Percentiles rank a stretch among this genome's conserved stretches.
Conservation (phyloP, 2,888 invertebrate species). For the Microplitis manilae region DNA sequence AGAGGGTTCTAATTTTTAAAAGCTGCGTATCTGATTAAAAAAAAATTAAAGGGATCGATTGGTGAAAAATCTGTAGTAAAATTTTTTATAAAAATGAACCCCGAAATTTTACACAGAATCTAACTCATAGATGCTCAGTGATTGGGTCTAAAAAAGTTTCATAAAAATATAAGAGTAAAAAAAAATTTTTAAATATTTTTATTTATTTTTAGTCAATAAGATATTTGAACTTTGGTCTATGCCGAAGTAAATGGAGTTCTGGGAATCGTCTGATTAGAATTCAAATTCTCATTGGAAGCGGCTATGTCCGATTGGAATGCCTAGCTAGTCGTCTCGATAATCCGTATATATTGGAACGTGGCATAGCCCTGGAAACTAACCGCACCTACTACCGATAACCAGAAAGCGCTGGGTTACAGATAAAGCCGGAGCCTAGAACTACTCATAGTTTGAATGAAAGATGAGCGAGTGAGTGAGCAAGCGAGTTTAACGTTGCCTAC, state of each 20-base stretch:
- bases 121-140: too few relatives aligned
- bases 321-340: slow-evolving; percentile 52
- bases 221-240: neutral
- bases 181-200: neutral
- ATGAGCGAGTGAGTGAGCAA: neutral
- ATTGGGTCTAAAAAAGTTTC: too few relatives aligned
- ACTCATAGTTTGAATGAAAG: neutral
- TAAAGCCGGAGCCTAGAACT: neutral
- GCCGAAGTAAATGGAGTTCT: slow-evolving; percentile 46
- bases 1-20: too few relatives aligned
- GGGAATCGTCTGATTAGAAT: slow-evolving; percentile 62
- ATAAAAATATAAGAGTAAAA: neutral
- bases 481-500: neutral
- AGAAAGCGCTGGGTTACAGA: neutral
- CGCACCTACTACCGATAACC: slow-evolving; percentile 9
- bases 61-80: too few relatives aligned
- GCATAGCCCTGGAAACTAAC: slow-evolving; percentile 24
- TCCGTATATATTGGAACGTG: slow-evolving; percentile 46
- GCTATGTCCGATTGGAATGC: slow-evolving; percentile 65
- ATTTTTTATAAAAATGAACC: too few relatives aligned
- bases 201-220: neutral
- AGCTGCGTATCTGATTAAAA: too few relatives aligned
- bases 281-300: slow-evolving; percentile 60
- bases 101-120: too few relatives aligned
- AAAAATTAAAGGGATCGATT: too few relatives aligned